Percentiles rank a stretch among this genome's conserved stretches.
Conservation (phyloP, 2,888 invertebrate species). For the Pandemis corylana region DNA sequence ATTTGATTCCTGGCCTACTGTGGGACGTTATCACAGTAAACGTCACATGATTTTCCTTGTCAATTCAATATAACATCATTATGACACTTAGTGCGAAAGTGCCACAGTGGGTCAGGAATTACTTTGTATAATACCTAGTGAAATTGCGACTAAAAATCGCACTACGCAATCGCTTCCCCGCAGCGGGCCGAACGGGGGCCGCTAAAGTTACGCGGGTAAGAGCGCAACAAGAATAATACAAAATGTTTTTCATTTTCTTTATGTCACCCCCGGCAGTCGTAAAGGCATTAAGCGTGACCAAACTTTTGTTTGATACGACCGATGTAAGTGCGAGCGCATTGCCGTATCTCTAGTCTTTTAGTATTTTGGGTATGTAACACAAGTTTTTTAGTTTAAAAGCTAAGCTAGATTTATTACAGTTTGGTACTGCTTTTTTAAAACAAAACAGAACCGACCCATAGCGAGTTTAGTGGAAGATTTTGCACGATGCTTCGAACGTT, state of each 20-base stretch:
- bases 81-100: no score
- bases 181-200: constrained; percentile 67
- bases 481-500: neutral
- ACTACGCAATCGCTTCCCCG: constrained; percentile 56
- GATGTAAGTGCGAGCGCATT: constrained; percentile 77
- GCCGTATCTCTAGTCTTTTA: constrained; percentile 51
- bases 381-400: constrained; percentile 26
- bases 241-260: constrained; percentile 96
- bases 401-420: neutral
- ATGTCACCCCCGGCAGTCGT: constrained; percentile 94
- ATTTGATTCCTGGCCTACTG: no score
- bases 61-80: no score
- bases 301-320: constrained; percentile 87
- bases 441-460: neutral
- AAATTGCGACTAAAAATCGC: constrained; percentile 40
- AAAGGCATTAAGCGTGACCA: constrained; percentile 95
- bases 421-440: neutral
- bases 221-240: constrained; percentile 86
- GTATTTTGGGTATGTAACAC: constrained; percentile 33
- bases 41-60: no score
- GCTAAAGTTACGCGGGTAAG: constrained; percentile 80
- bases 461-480: neutral
- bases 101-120: no score
- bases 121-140: neutral
- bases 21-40: no score